phyloP scores from a whole-genome alignment of 2,888 invertebrate species.

The Lasioglossum oenotherae region DNA sequence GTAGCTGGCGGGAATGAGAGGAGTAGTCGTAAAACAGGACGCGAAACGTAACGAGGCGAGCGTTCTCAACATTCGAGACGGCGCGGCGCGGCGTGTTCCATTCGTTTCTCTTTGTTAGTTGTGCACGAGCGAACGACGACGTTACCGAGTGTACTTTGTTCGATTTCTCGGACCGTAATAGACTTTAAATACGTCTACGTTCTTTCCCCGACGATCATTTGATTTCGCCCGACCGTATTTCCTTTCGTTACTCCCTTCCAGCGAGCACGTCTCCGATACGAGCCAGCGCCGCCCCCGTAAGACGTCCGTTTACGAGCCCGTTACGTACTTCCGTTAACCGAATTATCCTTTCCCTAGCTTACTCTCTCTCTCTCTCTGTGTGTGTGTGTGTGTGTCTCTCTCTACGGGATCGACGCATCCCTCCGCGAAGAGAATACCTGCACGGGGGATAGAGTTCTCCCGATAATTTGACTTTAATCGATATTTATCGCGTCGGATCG shows the following conservation, averaged over 20 bases:
- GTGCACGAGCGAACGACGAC: background rate
- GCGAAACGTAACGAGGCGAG: background rate
- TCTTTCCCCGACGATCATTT: slow-evolving; percentile 42
- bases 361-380: background rate
- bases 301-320: slow-evolving; percentile 74
- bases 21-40: background rate
- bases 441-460: slow-evolving; percentile 14
- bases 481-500: slow-evolving; percentile 41
- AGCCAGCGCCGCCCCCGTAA: slow-evolving; percentile 42
- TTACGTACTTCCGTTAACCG: slow-evolving; percentile 71
- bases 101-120: background rate
- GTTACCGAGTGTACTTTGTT: background rate
- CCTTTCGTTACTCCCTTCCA: slow-evolving; percentile 16
- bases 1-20: background rate
- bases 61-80: background rate
- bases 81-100: background rate
- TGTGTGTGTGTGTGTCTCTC: background rate
- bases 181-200: slow-evolving; percentile 38
- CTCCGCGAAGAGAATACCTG: slow-evolving; percentile 18
- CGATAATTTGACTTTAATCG: slow-evolving; percentile 50
- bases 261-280: slow-evolving; percentile 28
- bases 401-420: slow-evolving; percentile 10
- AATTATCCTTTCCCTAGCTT: slow-evolving; percentile 53
- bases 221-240: slow-evolving; percentile 54
- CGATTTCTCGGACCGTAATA: slow-evolving; percentile 23